Conservation (phyloP, 2,797 vertebrate genomes). For the Hypotaenidia philippensis region DNA sequence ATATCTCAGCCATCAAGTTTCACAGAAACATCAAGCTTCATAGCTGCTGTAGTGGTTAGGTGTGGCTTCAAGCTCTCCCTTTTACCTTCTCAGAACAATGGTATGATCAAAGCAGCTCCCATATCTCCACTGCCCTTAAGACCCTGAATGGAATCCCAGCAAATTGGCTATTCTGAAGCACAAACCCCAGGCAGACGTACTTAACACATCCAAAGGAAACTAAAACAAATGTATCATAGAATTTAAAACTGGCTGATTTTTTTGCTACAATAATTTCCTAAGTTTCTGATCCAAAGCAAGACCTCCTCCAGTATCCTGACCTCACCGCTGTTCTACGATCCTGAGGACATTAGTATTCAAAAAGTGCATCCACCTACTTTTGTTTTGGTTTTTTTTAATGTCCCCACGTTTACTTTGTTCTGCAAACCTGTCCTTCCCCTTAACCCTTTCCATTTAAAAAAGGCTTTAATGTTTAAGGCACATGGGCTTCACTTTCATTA, state of each 20-base stretch:
- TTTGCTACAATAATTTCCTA: neutral
- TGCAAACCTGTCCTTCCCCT: neutral
- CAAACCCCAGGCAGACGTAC: too few species aligned
- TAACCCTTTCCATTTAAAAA: neutral
- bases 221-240: neutral
- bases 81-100: neutral
- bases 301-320: neutral
- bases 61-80: neutral
- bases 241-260: neutral
- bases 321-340: neutral
- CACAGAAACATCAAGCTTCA: neutral
- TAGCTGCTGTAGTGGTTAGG: neutral
- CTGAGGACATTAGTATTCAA: neutral
- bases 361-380: neutral
- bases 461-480: neutral
- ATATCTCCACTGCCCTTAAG: neutral
- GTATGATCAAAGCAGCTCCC: neutral
- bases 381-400: neutral
- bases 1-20: neutral
- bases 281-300: neutral
- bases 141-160: neutral
- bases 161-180: neutral
- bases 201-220: neutral
- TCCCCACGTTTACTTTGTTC: neutral
- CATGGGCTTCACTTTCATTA: neutral